Conservation (phyloP, 2,797 vertebrate species). For the Ibycter americanus region DNA sequence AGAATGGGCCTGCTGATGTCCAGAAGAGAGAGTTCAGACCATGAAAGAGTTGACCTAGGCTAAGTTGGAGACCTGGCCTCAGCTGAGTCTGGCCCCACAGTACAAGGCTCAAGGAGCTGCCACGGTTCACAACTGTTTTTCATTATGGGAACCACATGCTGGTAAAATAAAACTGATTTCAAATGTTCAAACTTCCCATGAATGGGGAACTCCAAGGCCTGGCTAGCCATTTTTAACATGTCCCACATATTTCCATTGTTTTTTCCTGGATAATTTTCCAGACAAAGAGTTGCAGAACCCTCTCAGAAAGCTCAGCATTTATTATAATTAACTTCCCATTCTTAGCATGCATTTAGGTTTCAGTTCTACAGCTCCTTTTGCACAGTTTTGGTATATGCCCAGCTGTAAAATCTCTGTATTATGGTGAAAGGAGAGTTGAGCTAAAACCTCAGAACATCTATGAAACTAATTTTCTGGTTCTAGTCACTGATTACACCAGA, state of each 20-base stretch:
- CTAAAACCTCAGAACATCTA: background rate
- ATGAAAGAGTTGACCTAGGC: background rate
- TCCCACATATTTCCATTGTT: background rate
- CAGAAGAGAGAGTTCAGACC: background rate
- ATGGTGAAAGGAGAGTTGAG: background rate
- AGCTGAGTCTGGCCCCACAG: background rate
- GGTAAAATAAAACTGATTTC: slow-evolving; percentile 14
- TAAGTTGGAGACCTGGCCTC: background rate
- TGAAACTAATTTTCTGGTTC: background rate
- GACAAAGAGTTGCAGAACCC: background rate
- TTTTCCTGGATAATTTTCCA: background rate
- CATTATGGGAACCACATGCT: background rate
- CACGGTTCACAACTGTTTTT: background rate
- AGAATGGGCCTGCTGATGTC: background rate
- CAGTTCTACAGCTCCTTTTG: background rate
- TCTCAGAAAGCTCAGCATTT: background rate
- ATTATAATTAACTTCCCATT: background rate
- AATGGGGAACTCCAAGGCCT: background rate
- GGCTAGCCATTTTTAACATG: background rate
- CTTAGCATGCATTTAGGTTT: background rate
- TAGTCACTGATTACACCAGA: background rate
- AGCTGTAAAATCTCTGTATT: background rate
- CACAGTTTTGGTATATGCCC: background rate
- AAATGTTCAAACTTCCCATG: background rate
- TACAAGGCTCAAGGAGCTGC: background rate